These are phyloP conservation scores for Platycheirus rosarum DNA, from an alignment of 2,888 invertebrate species.

Conservation along the genomic window DNA sequence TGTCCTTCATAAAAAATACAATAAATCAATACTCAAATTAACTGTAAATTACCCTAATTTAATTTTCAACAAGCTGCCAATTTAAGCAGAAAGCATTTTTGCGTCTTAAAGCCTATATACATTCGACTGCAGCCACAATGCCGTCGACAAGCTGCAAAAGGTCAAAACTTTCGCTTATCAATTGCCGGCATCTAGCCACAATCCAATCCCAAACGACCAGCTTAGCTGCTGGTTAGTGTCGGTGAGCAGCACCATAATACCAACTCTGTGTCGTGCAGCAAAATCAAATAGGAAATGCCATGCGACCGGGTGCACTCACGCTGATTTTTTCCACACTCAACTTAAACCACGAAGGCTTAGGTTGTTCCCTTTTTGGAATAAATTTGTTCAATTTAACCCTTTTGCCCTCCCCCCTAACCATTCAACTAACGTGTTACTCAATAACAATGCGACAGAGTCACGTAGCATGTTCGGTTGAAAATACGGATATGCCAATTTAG, in stretches of 20 bases:
- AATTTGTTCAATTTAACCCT: slow-evolving; percentile 23
- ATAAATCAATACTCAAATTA: slow-evolving; percentile 58
- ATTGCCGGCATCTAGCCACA: slow-evolving; percentile 52
- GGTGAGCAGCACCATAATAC: slow-evolving; percentile 14
- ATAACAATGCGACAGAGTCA: slow-evolving; percentile 67
- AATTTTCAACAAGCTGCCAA: slow-evolving; percentile 59
- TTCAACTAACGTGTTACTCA: slow-evolving; percentile 4
- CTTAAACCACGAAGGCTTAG: slow-evolving; percentile 10
- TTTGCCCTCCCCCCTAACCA: not conserved
- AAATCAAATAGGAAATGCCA: slow-evolving; percentile 56
- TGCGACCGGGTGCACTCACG: slow-evolving; percentile 61
- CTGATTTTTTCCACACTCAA: slow-evolving; percentile 41
- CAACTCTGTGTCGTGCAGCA: slow-evolving; percentile 38
- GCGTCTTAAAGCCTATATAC: slow-evolving; percentile 6
- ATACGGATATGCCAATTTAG: slow-evolving; percentile 64
- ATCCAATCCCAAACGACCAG: slow-evolving; percentile 19
- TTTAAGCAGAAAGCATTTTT: slow-evolving; percentile 27
- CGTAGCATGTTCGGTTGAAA: slow-evolving; percentile 44
- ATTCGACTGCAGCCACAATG: slow-evolving; percentile 1
- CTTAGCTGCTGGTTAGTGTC: slow-evolving; percentile 3
- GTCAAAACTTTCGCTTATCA: slow-evolving; percentile 70
- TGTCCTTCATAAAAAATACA: not conserved
- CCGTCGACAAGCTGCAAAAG: slow-evolving; percentile 41
- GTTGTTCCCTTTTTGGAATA: slow-evolving; percentile 29
- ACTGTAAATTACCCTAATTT: slow-evolving; percentile 41